These are phyloP conservation scores for Podiceps cristatus DNA, from an alignment of 2,113 vertebrate genomes.

Conservation along the genomic window DNA sequence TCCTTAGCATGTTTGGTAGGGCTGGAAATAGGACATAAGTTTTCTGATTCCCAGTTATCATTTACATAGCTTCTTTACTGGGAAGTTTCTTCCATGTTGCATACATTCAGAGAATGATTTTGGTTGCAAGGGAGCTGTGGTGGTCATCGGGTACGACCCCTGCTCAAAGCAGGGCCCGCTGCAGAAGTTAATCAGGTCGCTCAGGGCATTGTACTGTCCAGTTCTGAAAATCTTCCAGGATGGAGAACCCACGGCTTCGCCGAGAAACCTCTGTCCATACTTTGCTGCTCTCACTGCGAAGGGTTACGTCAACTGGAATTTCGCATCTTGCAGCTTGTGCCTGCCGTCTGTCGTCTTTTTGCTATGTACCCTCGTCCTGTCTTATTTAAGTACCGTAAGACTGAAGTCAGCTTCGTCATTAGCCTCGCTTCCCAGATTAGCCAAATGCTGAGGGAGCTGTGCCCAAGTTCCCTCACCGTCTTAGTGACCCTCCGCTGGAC, in stretches of 20 bases:
- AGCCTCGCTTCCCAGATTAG: background rate
- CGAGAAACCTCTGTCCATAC: background rate
- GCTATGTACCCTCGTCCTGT: background rate
- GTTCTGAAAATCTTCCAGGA: background rate
- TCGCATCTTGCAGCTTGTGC: background rate
- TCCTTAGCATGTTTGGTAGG: background rate
- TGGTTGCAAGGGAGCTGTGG: background rate
- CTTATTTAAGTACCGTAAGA: background rate
- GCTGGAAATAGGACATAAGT: background rate
- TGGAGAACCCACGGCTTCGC: background rate
- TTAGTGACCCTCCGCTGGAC: background rate
- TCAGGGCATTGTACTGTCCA: background rate
- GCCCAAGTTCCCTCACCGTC: background rate
- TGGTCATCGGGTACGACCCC: background rate
- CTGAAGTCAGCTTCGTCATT: background rate
- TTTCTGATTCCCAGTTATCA: background rate
- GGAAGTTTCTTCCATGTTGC: background rate
- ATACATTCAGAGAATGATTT: background rate
- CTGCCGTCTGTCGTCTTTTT: background rate
- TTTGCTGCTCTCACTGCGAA: accelerated
- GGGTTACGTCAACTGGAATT: background rate
- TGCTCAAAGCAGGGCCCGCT: background rate
- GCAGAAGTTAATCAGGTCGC: background rate
- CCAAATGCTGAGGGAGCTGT: background rate
- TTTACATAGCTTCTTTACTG: background rate